Evolutionary conservation across 2,797 vertebrate genomes (phyloP).

Genomic region (Siniperca undulata): DNA sequence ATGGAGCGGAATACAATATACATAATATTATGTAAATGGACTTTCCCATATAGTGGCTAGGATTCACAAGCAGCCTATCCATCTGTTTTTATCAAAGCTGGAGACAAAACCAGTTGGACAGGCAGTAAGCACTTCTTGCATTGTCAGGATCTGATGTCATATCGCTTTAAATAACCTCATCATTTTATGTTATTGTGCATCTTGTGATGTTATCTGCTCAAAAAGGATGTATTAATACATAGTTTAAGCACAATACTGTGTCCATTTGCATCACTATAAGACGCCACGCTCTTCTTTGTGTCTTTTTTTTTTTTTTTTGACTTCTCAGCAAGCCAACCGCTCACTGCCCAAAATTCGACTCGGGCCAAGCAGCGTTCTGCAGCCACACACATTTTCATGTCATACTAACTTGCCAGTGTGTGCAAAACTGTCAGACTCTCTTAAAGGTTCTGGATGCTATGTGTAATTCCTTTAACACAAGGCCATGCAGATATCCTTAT

Average conservation of each 20-base stretch:
- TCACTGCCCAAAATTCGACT: conserved; percentile 26
- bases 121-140: conserved; percentile 73
- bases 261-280: conserved; percentile 78
- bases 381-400: conserved; percentile 71
- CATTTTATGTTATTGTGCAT: conserved; percentile 66
- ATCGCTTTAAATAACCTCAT: conserved; percentile 80
- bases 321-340: conserved; percentile 49
- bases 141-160: conserved; percentile 76
- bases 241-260: conserved; percentile 72
- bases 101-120: conserved; percentile 72
- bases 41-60: conserved; percentile 5
- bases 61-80: conserved; percentile 60
- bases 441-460: conserved; percentile 78
- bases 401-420: conserved; percentile 74
- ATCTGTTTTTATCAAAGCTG: conserved; percentile 71
- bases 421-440: conserved; percentile 78
- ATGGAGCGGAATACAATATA: conserved; percentile 73
- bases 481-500: conserved; percentile 77
- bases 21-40: conserved; percentile 81
- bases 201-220: conserved; percentile 68
- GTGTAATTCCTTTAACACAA: conserved; percentile 86
- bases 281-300: neutral
- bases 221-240: conserved; percentile 63
- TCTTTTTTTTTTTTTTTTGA: conserved; percentile 21
- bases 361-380: conserved; percentile 51